Evolutionary conservation across 2,797 vertebrate species (phyloP).

Genomic region (Potorous gilbertii): DNA sequence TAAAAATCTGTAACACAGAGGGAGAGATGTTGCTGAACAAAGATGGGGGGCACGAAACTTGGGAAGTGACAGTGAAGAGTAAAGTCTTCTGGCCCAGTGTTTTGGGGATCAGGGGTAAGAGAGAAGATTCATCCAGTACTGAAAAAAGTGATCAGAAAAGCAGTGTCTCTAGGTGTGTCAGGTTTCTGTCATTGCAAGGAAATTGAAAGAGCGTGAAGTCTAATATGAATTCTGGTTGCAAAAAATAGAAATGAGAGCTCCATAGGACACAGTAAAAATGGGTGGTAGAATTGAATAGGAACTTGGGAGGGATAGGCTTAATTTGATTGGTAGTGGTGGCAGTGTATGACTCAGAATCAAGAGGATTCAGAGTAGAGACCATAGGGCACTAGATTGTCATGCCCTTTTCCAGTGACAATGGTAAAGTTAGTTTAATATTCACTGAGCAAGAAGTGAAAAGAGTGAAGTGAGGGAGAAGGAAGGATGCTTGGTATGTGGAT

Average conservation of each 20-base stretch:
- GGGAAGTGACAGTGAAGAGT: neutral
- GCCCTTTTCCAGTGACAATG: neutral
- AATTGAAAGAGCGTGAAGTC: neutral
- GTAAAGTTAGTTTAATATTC: neutral
- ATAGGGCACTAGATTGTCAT: neutral
- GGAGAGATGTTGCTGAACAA: neutral
- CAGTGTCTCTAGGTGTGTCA: neutral
- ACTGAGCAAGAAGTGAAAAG: neutral
- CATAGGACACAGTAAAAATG: neutral
- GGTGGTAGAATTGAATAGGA: neutral
- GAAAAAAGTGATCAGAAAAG: neutral
- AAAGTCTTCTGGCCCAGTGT: neutral
- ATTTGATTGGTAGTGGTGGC: neutral
- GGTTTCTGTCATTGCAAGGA: neutral
- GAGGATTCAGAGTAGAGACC: neutral
- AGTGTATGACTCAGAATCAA: neutral
- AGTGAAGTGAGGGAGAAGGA: neutral
- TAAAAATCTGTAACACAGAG: neutral
- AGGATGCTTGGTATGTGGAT: neutral
- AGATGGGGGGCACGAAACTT: neutral
- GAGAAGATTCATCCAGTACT: neutral
- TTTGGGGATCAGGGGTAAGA: neutral
- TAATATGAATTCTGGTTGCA: neutral
- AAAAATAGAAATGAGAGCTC: neutral
- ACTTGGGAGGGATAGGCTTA: neutral